Conservation (phyloP, 2,888 invertebrate genomes). For the Tetramorium bicarinatum region DNA sequence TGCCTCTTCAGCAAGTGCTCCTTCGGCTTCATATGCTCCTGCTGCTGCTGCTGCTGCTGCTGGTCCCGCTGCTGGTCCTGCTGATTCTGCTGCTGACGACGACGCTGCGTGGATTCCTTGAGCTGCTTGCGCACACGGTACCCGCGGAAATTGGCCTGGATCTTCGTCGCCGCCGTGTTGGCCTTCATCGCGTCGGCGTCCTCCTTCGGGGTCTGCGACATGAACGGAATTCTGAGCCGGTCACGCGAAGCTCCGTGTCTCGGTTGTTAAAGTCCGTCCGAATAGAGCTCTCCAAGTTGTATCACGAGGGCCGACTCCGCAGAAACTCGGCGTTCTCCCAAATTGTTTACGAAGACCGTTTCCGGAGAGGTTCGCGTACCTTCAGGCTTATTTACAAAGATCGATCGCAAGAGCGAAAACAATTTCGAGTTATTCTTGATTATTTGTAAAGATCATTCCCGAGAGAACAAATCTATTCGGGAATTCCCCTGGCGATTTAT, state of each 20-base stretch:
- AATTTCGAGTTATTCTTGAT: conserved; percentile 16
- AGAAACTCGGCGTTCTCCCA: background rate
- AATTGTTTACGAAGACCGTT: conserved; percentile 16
- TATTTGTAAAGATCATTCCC: background rate
- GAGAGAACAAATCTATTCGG: background rate
- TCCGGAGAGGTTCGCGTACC: background rate
- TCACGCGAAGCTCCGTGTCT: conserved; percentile 20
- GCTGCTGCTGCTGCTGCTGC: background rate
- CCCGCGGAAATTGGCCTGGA: conserved; percentile 88
- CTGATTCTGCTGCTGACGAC: conserved; percentile 20
- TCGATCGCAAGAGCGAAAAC: conserved; percentile 9
- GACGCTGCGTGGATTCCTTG: conserved; percentile 70
- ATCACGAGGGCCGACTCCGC: background rate
- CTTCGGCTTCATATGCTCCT: background rate
- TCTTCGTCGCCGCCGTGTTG: conserved; percentile 87
- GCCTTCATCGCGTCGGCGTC: conserved; percentile 75
- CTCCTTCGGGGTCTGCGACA: conserved; percentile 57
- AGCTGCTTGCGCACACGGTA: conserved; percentile 87
- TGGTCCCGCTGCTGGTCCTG: background rate
- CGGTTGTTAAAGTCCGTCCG: background rate
- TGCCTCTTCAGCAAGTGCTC: conserved; percentile 60
- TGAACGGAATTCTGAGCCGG: conserved; percentile 36
- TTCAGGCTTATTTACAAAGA: conserved; percentile 18
- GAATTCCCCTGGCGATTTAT: background rate
- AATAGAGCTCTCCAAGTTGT: background rate